Base-by-base conservation (phyloP, 2,888 invertebrate genomes). In the Dicranocentrus wangi region DNA sequence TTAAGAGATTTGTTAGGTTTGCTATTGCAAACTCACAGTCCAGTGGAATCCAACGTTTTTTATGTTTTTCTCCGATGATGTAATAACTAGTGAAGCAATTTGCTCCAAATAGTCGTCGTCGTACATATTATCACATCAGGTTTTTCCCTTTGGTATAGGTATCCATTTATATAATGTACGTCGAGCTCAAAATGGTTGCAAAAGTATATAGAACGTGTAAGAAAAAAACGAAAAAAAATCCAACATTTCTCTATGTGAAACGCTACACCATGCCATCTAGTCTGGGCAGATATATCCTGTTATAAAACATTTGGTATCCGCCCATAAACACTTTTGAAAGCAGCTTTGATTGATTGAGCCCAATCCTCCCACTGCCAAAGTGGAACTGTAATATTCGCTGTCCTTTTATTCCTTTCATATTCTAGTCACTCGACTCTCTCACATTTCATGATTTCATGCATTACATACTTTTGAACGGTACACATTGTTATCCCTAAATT, bases 301-400 rank as follows among this genome's bases (percentile, higher is more conserved):
- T 55, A 55, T 55, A 55, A 55, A 53, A 55, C 25, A 32, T 8
- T 61, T 17, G 17, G 61, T 61, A 61, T 39, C 61, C 61, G 21
- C 61, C 61, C 61, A 61, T 39, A 61, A 61, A 61, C 61, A 61
- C 61, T 61, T 61, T 61, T 19, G 61, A 65, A 23, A 28, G 42
- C 19, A 23, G 13, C 19, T 65, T 42, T 65, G 65, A 65, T 65
- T 65, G 65, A 65, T 65, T 65, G 43, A 65, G 23, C 43, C 25
- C 43, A 65, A 43, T 42, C 42, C 65, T 65, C 43, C 65, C 25
- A 65, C 43, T 65, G 23, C 27, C 23, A 43, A 42, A 42, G 23
- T 43, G 32, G 65, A 43, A 43, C 21, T 65, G n/a, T 39, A 19
- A 39, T 39, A 7, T 39, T n/a, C n/a, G 5, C 15, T 58, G 8